These are phyloP conservation scores for Bombus superbus DNA, from an alignment of 1,140 invertebrate genomes.

Conservation along the genomic window DNA sequence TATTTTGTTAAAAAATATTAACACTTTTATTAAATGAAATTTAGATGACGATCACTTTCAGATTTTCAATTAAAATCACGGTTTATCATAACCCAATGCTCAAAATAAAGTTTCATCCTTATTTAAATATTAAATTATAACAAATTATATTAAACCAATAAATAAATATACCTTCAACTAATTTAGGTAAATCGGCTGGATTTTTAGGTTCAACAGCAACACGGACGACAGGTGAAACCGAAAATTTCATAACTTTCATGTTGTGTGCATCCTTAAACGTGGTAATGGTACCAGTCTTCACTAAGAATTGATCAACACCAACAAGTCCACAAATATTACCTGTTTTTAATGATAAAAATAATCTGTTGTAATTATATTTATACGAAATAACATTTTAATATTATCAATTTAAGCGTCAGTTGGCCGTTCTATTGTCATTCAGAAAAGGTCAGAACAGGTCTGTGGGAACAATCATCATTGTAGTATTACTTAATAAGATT, in stretches of 20 bases:
- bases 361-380: not conserved
- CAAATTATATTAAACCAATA: constrained; percentile 17
- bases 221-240: constrained; percentile 99
- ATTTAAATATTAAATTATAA: constrained; percentile 15
- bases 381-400: not conserved
- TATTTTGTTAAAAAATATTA: not conserved
- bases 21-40: not conserved
- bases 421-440: constrained; percentile 73
- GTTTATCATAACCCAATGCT: constrained; percentile 81
- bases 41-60: constrained; percentile 61
- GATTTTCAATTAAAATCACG: constrained; percentile 72
- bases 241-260: constrained; percentile 99
- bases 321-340: constrained; percentile 99
- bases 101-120: constrained; percentile 75
- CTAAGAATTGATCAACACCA: constrained; percentile 99
- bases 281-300: constrained; percentile 99
- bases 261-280: constrained; percentile 99
- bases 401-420: constrained; percentile 56
- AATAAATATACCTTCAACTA: constrained; percentile 92
- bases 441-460: constrained; percentile 75
- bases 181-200: constrained; percentile 98
- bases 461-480: constrained; percentile 76
- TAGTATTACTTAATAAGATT: not conserved
- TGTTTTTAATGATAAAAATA: constrained; percentile 57
- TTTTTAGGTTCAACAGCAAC: constrained; percentile 99